Conservation (phyloP, 2,113 vertebrate species). For the Silurus glanis region DNA sequence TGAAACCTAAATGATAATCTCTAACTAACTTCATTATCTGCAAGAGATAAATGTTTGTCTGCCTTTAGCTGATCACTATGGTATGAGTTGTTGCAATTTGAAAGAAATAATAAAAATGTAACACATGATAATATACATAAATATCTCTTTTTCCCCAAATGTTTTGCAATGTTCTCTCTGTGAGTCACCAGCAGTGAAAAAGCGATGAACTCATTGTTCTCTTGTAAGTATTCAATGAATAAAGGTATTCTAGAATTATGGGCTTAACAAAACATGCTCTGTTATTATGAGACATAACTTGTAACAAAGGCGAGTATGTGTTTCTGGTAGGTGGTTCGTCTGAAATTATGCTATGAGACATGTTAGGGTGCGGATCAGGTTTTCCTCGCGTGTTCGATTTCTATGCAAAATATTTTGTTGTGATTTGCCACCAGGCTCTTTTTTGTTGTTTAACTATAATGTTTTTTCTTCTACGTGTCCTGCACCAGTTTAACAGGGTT, state of each 20-base stretch:
- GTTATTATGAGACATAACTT: not conserved
- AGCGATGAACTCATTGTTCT: not conserved
- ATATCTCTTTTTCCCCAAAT: too few relatives aligned
- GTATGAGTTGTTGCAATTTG: too few relatives aligned
- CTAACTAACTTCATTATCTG: too few relatives aligned
- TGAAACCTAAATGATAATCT: too few relatives aligned
- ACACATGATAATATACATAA: too few relatives aligned
- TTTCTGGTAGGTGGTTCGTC: not conserved
- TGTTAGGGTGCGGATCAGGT: not conserved
- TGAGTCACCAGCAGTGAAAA: not conserved
- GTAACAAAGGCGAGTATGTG: not conserved
- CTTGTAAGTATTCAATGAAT: not conserved
- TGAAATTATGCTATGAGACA: not conserved
- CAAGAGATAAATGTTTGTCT: too few relatives aligned
- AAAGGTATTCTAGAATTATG: not conserved
- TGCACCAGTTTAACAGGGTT: not conserved
- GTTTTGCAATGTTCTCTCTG: too few relatives aligned
- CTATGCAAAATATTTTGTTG: not conserved
- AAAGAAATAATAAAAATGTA: too few relatives aligned
- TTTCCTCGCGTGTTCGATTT: not conserved
- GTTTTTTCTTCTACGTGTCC: not conserved
- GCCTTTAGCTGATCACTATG: too few relatives aligned
- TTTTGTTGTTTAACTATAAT: not conserved
- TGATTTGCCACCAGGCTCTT: not conserved
- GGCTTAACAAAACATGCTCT: not conserved